Base-by-base conservation (phyloP, 1,140 invertebrate species). In the Helicorthomorpha holstii region DNA sequence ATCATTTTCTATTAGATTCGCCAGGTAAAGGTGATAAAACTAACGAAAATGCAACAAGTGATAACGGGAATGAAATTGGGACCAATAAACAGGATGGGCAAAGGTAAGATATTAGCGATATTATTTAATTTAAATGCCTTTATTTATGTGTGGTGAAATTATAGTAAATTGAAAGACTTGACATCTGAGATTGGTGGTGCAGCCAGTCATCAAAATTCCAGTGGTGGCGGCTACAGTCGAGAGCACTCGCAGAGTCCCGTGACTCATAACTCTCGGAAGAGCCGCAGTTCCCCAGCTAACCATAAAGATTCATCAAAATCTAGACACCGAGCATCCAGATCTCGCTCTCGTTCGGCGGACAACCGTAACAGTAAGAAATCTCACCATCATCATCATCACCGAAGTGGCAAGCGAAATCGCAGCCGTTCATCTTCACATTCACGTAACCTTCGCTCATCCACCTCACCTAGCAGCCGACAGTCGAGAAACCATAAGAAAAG, bases 51-150 rank as follows among this genome's bases (percentile, higher is more conserved):
- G 16, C 19, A n/a, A n/a, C n/a, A n/a, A n/a, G n/a, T n/a, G n/a
- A n/a, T n/a, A n/a, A n/a, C n/a, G n/a, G n/a, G n/a, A n/a, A n/a
- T 43, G 43, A 43, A 49, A 49, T 49, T 49, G 26, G 22, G 50
- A 51, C 4, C 23, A 51, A 19, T 23, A 22, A 10, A 29, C 41
- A 25, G 24, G 48, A 25, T 38, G 34, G 3, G 16, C 22, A 3
- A 10, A 19, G 4, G 23, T 25, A 10, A 19, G 7, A 7, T 48
- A 21, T 19, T 48, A 4, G 21, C 50, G 34, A 3, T 43, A 51
- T 16, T 4, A 27, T 7, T 43, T 43, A 27, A 44, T 23, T 3
- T 4, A 38, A 2, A 51, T 38, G 19, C 50, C 50, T 34, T 16
- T 16, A 7, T 7, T 7, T 7, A 34, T 7, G 7, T 34, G 16